phyloP scores from a whole-genome alignment of 2,797 vertebrate species.

The Spheniscus humboldti region DNA sequence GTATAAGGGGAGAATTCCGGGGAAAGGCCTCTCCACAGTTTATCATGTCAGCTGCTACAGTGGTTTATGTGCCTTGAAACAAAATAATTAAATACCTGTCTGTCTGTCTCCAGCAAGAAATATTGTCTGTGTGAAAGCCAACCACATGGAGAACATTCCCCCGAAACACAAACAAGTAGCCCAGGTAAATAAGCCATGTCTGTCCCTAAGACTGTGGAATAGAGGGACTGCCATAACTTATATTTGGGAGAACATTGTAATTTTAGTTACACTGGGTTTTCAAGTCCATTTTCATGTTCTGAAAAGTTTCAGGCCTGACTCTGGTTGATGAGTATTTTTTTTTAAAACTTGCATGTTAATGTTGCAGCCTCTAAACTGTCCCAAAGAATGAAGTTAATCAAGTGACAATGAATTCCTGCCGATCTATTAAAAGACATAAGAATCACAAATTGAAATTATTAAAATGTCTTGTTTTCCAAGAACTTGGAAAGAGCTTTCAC shows the following conservation, averaged over 20 bases:
- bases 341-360: neutral
- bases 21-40: neutral
- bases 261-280: neutral
- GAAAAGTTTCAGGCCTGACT: neutral
- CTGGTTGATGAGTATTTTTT: neutral
- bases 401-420: neutral
- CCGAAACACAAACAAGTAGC: slow-evolving; percentile 82
- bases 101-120: slow-evolving; percentile 59
- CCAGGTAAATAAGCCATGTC: slow-evolving; percentile 56
- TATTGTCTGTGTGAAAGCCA: slow-evolving; percentile 78
- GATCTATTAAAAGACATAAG: neutral
- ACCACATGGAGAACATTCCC: slow-evolving; percentile 80
- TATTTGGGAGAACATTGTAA: neutral
- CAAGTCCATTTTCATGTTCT: neutral
- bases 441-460: neutral
- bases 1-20: neutral
- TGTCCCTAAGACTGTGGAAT: neutral
- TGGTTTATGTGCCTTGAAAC: neutral
- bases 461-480: neutral
- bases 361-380: neutral
- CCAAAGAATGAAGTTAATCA: neutral
- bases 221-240: neutral
- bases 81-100: neutral
- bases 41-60: neutral
- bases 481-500: neutral